Percentiles rank a stretch among this genome's conserved stretches.
Evolutionary conservation across 2,888 invertebrate genomes (phyloP).

Genomic region (Cataglyphis livida): DNA sequence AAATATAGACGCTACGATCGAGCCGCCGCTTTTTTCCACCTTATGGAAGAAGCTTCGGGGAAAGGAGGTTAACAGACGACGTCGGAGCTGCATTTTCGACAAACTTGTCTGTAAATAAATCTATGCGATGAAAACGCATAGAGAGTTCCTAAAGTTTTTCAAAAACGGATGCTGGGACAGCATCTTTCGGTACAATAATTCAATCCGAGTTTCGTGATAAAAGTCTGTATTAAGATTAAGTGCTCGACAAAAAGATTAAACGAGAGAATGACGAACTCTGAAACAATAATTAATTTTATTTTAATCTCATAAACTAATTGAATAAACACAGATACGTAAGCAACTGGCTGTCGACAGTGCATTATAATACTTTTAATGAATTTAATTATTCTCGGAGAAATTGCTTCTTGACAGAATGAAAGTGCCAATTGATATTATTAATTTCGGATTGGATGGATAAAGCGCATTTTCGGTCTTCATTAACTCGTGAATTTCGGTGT

Average conservation of each 20-base stretch:
- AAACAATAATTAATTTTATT: constrained; percentile 11
- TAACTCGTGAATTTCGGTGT: neutral
- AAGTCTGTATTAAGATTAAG: constrained; percentile 15
- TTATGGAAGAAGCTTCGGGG: constrained; percentile 14
- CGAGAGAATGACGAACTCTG: neutral
- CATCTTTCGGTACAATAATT: neutral
- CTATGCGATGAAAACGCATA: constrained; percentile 1
- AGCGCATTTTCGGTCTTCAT: neutral
- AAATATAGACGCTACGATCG: constrained; percentile 56
- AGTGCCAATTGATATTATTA: constrained; percentile 26
- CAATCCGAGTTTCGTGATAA: neutral
- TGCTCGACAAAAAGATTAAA: neutral
- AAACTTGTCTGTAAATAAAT: constrained; percentile 45
- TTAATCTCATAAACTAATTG: constrained; percentile 17
- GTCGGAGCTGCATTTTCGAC: constrained; percentile 40
- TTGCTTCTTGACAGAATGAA: constrained; percentile 7
- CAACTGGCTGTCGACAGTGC: neutral
- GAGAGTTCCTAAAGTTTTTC: no score
- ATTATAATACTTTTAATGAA: neutral
- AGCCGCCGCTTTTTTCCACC: constrained; percentile 32
- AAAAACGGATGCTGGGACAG: neutral
- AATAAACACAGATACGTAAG: neutral
- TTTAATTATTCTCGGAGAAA: neutral
- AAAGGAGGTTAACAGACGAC: constrained; percentile 20
- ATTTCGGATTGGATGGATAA: neutral